phyloP scores from a whole-genome alignment of 2,113 vertebrate genomes.

The Planiliza haematocheilus region DNA sequence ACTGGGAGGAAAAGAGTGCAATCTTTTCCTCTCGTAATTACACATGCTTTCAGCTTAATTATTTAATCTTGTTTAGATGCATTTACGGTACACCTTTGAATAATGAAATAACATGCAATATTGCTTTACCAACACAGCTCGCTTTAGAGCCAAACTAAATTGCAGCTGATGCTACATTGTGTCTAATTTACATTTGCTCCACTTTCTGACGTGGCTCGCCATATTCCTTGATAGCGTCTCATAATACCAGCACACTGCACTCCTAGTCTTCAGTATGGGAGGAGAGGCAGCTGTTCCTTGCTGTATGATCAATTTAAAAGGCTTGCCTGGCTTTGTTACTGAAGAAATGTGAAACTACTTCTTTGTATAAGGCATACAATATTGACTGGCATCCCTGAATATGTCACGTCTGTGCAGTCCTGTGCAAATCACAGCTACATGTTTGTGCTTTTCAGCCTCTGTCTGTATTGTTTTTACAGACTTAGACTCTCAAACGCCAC shows the following conservation, averaged over 20 bases:
- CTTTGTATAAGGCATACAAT: slow-evolving; percentile 24
- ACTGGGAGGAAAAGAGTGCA: background rate
- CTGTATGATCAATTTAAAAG: slow-evolving; percentile 39
- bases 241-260: background rate
- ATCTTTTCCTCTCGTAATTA: background rate
- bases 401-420: slow-evolving; percentile 27
- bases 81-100: background rate
- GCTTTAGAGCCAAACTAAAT: background rate
- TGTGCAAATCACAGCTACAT: slow-evolving; percentile 27
- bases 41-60: background rate
- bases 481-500: too few relatives aligned
- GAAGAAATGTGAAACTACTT: slow-evolving; percentile 23
- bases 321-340: slow-evolving; percentile 22
- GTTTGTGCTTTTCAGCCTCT: slow-evolving; percentile 22
- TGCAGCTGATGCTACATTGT: background rate
- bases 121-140: background rate
- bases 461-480: slow-evolving; percentile 36
- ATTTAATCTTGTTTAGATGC: background rate
- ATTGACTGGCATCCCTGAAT: slow-evolving; percentile 35
- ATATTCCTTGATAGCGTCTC: slow-evolving; percentile 5
- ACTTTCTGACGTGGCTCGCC: slow-evolving; percentile 16
- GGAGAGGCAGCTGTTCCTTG: background rate
- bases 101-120: background rate
- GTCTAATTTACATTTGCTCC: background rate
- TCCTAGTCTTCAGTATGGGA: background rate